Percentiles rank a stretch among this genome's conserved stretches.
Conservation (phyloP, 2,113 vertebrate species). For the Glaucidium brasilianum region DNA sequence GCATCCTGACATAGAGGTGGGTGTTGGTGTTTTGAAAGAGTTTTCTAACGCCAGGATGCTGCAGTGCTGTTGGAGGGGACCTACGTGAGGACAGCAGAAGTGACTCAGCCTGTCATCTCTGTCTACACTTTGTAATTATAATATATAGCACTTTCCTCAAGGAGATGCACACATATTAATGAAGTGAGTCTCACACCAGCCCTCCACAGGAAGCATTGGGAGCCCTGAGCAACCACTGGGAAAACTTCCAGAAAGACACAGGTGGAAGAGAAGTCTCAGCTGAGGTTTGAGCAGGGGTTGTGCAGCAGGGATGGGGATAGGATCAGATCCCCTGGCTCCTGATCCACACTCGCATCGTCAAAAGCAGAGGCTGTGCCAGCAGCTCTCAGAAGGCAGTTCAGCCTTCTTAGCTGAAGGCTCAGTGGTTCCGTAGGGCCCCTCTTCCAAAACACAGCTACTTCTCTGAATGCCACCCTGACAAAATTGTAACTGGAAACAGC, state of each 20-base stretch:
- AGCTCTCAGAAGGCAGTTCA: neutral
- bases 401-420: neutral
- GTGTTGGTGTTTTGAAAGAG: neutral
- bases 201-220: neutral
- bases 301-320: neutral
- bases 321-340: fast-evolving
- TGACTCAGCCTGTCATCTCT: neutral
- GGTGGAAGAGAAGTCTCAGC: neutral
- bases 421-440: neutral
- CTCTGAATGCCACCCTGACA: fast-evolving
- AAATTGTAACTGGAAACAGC: neutral
- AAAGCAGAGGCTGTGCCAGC: neutral
- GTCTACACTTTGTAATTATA: neutral
- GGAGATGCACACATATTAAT: neutral
- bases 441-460: neutral
- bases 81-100: neutral
- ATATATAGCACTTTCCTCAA: neutral
- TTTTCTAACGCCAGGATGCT: neutral
- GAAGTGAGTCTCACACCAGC: neutral
- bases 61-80: neutral
- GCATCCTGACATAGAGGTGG: neutral
- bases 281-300: neutral
- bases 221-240: fast-evolving
- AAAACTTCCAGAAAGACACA: neutral
- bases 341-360: fast-evolving